These are phyloP conservation scores for Tridacna gigas DNA, from an alignment of 2,888 invertebrate species.

Conservation along the genomic window DNA sequence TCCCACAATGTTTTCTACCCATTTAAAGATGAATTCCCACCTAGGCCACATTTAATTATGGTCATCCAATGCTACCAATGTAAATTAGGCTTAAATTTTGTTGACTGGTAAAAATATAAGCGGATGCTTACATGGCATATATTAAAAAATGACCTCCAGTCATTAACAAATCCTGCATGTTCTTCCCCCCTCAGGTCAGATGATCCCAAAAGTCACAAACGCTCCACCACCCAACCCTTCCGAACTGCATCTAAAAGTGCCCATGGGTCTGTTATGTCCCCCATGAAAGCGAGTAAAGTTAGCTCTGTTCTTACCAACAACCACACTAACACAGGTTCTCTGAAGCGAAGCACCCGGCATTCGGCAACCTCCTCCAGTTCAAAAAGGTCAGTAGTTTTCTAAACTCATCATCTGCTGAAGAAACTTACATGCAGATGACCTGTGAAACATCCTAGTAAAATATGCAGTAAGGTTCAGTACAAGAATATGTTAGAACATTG, in stretches of 20 bases:
- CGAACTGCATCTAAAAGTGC: conserved; percentile 80
- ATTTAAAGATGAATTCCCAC: too few relatives aligned
- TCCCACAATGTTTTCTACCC: too few relatives aligned
- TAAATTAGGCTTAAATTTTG: too few relatives aligned
- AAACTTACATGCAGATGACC: too few relatives aligned
- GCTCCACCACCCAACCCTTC: conserved; percentile 79
- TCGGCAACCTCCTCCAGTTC: conserved; percentile 73
- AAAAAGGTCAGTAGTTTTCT: conserved; percentile 75
- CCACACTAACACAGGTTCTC: conserved; percentile 69
- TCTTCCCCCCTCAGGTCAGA: conserved; percentile 72
- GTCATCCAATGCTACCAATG: too few relatives aligned
- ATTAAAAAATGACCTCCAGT: too few relatives aligned
- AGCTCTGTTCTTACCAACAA: conserved; percentile 73
- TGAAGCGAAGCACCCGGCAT: conserved; percentile 76
- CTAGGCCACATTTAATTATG: too few relatives aligned
- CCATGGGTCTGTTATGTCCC: conserved; percentile 77
- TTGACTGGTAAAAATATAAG: too few relatives aligned
- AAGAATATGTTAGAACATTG: too few relatives aligned
- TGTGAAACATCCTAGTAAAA: too few relatives aligned
- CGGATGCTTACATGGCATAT: too few relatives aligned
- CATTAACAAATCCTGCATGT: conserved; percentile 45
- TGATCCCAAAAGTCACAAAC: conserved; percentile 80
- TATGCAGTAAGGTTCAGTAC: too few relatives aligned
- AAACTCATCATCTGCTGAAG: background rate
- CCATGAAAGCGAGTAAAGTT: conserved; percentile 81